phyloP scores from a whole-genome alignment of 2,113 vertebrate species.

The Labeo rohita region DNA sequence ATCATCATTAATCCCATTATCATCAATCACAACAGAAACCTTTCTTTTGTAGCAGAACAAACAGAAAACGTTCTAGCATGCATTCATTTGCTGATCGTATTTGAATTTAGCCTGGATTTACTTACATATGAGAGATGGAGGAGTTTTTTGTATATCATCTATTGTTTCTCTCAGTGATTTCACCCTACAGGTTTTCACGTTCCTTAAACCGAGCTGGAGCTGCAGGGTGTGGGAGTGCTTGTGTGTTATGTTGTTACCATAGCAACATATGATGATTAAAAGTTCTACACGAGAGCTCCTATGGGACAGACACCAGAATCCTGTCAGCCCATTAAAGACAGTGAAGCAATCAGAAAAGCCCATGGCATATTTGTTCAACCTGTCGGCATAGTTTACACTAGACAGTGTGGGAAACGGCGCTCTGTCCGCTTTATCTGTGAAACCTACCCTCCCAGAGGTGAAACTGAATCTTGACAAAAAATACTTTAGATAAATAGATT shows the following conservation, averaged over 20 bases:
- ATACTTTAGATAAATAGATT: background rate
- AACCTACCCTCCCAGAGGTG: background rate
- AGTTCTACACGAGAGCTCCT: conserved; percentile 29
- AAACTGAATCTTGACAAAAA: background rate
- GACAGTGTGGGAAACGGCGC: conserved; percentile 10
- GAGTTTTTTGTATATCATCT: background rate
- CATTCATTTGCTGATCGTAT: background rate
- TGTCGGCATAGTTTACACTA: background rate
- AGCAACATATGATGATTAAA: conserved; percentile 45
- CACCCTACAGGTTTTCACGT: conserved; percentile 17
- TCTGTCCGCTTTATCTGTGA: background rate
- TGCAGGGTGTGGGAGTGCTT: conserved; percentile 41
- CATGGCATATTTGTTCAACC: conserved; percentile 10
- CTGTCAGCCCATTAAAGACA: conserved; percentile 1
- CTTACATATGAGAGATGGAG: background rate
- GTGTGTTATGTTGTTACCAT: conserved; percentile 50
- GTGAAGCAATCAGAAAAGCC: conserved; percentile 30
- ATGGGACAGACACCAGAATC: conserved; percentile 11
- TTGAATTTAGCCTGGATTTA: background rate
- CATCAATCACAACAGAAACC: background rate
- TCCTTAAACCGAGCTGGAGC: conserved; percentile 20
- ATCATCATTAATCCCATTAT: background rate
- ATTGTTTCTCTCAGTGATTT: background rate
- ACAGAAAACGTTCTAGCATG: background rate
- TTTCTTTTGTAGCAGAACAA: conserved; percentile 12